phyloP scores from a whole-genome alignment of 2,797 vertebrate species.

The Pangasius djambal region DNA sequence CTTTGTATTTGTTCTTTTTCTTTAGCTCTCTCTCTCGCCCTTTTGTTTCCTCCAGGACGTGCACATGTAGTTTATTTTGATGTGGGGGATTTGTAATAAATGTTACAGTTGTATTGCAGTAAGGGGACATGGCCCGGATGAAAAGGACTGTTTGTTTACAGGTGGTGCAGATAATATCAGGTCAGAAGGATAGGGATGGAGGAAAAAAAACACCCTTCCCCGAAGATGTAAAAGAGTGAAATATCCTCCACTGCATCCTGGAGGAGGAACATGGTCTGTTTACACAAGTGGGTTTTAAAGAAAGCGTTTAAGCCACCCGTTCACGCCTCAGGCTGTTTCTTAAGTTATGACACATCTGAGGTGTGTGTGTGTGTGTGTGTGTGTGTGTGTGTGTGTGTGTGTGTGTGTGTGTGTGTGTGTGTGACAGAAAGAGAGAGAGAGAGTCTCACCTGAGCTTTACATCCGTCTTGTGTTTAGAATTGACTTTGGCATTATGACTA shows the following conservation, averaged over 20 bases:
- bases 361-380: constrained; percentile 12
- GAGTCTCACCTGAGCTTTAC: not conserved
- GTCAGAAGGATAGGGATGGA: not conserved
- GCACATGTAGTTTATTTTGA: not conserved
- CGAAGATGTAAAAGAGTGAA: constrained; percentile 68
- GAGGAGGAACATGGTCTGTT: constrained; percentile 72
- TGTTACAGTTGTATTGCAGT: not conserved
- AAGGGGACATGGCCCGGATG: not conserved
- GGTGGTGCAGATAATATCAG: constrained; percentile 12
- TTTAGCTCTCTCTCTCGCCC: not conserved
- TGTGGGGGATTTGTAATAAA: not conserved
- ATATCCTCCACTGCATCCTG: constrained; percentile 82
- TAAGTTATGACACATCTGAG: constrained; percentile 38
- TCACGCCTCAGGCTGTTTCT: constrained; percentile 56
- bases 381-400: constrained; percentile 1
- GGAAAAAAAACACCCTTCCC: not conserved
- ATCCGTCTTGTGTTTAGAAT: constrained; percentile 12
- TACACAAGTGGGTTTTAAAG: constrained; percentile 61
- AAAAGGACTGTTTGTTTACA: constrained; percentile 12
- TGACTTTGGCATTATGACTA: not conserved
- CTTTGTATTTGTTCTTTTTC: not conserved
- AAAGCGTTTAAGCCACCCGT: constrained; percentile 46
- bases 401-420: not conserved
- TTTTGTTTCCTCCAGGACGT: constrained; percentile 10
- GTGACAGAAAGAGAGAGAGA: not conserved